Evolutionary conservation across 2,113 vertebrate species (phyloP).

Genomic region (Melanocharis versteri): DNA sequence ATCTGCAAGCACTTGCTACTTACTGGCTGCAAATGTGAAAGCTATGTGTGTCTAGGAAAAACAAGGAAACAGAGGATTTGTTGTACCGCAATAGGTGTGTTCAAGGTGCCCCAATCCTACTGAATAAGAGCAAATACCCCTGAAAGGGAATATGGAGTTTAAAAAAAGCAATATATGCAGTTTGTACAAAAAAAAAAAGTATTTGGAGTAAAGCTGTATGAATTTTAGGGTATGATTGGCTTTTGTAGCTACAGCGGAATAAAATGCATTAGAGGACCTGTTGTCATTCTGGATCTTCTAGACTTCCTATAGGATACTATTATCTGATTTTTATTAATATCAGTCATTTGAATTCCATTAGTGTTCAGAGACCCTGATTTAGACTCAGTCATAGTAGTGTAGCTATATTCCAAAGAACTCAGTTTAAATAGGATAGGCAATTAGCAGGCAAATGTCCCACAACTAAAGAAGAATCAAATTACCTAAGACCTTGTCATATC

Average conservation of each 20-base stretch:
- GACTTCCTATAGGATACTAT: background rate
- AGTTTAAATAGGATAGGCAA: background rate
- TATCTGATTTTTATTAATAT: background rate
- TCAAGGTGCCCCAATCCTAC: background rate
- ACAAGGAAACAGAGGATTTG: constrained; percentile 47
- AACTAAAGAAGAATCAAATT: background rate
- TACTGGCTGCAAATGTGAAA: constrained; percentile 18
- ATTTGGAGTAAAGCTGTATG: background rate
- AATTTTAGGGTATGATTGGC: background rate
- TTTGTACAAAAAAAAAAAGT: background rate
- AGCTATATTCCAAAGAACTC: background rate
- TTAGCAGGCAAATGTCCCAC: background rate
- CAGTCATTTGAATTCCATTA: background rate
- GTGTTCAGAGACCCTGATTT: background rate
- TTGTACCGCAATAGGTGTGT: background rate
- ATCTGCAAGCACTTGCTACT: constrained; percentile 5
- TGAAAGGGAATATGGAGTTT: background rate
- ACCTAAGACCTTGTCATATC: background rate
- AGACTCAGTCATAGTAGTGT: background rate
- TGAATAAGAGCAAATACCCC: background rate
- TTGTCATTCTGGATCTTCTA: background rate
- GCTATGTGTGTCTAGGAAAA: background rate
- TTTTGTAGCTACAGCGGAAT: background rate
- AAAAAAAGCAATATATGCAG: background rate
- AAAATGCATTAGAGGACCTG: background rate